phyloP scores from a whole-genome alignment of 2,797 vertebrate genomes.

The Gymnoscopelus braueri region DNA sequence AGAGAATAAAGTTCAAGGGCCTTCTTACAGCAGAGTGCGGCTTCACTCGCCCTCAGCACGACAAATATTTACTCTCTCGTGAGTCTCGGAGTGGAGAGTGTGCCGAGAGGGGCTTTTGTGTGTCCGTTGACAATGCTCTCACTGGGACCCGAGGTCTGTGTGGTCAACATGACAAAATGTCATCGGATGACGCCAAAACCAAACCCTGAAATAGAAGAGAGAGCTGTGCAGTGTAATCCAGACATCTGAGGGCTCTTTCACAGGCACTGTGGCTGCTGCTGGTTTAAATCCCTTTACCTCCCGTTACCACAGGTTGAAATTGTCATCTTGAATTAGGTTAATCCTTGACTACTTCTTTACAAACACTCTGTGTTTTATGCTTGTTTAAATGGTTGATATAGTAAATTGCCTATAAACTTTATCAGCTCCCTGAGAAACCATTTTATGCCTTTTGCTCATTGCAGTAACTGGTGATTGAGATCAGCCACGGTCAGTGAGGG shows the following conservation, averaged over 20 bases:
- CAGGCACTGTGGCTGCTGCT: too few relatives aligned
- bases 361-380: not conserved
- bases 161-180: slow-evolving; percentile 17
- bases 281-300: too few relatives aligned
- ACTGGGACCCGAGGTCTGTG: too few relatives aligned
- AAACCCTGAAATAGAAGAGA: too few relatives aligned
- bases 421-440: not conserved
- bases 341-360: not conserved
- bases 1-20: slow-evolving; percentile 66
- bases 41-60: slow-evolving; percentile 59
- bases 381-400: slow-evolving; percentile 27
- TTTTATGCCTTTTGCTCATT: not conserved
- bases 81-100: slow-evolving; percentile 59
- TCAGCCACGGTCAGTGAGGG: not conserved
- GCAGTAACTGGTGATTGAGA: not conserved
- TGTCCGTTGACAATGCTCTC: slow-evolving; percentile 65
- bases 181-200: too few relatives aligned
- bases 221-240: too few relatives aligned
- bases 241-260: too few relatives aligned
- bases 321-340: not conserved
- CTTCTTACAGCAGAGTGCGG: slow-evolving; percentile 56
- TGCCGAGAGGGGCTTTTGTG: slow-evolving; percentile 57
- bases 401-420: slow-evolving; percentile 16
- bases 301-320: too few relatives aligned
- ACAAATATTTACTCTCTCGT: slow-evolving; percentile 80